Conservation (phyloP, 2,113 vertebrate genomes). For the Pantherophis guttatus region DNA sequence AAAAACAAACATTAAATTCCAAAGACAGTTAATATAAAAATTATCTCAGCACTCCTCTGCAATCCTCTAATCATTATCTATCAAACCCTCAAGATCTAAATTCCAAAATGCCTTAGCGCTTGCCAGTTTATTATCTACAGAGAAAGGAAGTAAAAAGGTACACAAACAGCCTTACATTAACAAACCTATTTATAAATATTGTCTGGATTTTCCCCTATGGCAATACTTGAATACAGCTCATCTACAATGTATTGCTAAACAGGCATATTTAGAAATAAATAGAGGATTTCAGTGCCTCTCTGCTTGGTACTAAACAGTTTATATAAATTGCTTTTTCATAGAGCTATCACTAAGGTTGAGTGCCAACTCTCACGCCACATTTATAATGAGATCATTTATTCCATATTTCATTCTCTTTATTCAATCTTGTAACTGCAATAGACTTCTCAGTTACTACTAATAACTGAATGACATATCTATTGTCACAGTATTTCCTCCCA, state of each 20-base stretch:
- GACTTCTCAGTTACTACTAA: background rate
- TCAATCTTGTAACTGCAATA: background rate
- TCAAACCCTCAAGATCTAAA: background rate
- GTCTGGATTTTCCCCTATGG: background rate
- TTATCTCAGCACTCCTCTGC: background rate
- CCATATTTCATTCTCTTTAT: background rate
- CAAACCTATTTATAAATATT: background rate
- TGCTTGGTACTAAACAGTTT: background rate
- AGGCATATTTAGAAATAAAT: background rate
- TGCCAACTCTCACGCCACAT: background rate
- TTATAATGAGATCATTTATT: background rate
- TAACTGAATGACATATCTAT: background rate
- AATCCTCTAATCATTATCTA: background rate
- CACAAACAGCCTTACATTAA: rapidly evolving
- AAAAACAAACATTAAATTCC: conserved; percentile 48
- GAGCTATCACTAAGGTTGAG: background rate
- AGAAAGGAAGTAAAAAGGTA: background rate
- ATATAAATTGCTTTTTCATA: background rate
- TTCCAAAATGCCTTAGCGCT: background rate
- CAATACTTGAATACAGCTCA: background rate
- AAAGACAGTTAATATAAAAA: background rate
- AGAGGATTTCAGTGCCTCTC: background rate
- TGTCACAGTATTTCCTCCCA: background rate
- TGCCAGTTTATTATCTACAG: background rate
- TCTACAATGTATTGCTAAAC: background rate